Evolutionary conservation across 1,140 invertebrate genomes (phyloP).

Genomic region (Pollicipes pollicipes): DNA sequence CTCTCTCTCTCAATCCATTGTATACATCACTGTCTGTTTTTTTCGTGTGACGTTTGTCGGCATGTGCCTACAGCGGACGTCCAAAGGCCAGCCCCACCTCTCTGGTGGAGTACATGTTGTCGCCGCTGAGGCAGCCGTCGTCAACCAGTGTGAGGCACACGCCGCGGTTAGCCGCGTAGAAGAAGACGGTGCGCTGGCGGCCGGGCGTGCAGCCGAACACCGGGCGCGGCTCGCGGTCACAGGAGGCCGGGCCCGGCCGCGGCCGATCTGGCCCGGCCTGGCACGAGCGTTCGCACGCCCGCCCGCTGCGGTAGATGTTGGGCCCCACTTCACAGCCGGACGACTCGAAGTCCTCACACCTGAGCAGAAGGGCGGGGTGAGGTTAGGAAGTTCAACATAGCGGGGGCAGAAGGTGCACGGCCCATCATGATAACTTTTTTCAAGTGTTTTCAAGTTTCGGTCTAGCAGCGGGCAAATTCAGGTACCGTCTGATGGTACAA

Average conservation of each 20-base stretch:
- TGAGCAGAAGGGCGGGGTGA: neutral
- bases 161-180: neutral
- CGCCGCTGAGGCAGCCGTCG: neutral
- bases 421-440: too few relatives aligned
- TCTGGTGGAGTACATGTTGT: neutral
- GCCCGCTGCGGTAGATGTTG: neutral
- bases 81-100: too few relatives aligned
- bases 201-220: neutral
- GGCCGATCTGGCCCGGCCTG: too few relatives aligned
- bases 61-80: too few relatives aligned
- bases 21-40: too few relatives aligned
- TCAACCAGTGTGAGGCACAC: neutral
- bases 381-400: too few relatives aligned
- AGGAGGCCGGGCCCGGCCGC: neutral
- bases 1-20: too few relatives aligned
- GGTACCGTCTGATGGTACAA: too few relatives aligned
- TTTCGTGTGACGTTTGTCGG: too few relatives aligned
- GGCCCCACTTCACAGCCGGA: neutral
- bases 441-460: too few relatives aligned
- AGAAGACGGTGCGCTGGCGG: neutral
- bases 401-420: too few relatives aligned
- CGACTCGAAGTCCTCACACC: neutral
- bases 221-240: neutral
- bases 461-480: too few relatives aligned
- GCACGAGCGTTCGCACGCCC: neutral